A percentile compares a stretch with the other conserved stretches of the same genome.
Conservation (phyloP, 2,888 invertebrate species). For the Dicyrtoma fusca region DNA sequence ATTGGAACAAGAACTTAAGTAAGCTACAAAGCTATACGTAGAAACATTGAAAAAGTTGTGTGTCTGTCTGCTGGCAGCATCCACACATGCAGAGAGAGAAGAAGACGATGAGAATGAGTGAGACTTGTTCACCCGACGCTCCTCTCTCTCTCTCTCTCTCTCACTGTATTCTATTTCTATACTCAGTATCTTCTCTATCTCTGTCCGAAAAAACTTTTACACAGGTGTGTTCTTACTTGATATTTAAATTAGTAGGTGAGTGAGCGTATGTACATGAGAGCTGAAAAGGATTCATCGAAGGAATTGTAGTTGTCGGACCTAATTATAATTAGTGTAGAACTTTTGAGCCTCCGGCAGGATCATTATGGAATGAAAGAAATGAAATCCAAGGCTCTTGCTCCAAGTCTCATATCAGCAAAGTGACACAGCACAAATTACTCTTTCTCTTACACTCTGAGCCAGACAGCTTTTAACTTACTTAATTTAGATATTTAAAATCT, state of each 20-base stretch:
- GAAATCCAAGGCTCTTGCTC: slow-evolving; percentile 3
- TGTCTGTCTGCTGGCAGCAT: too few relatives aligned
- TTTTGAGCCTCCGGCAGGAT: slow-evolving; percentile 14
- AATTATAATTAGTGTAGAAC: slow-evolving; percentile 44
- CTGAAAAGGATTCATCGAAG: slow-evolving; percentile 1
- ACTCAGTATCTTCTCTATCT: not conserved
- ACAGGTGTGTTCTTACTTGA: slow-evolving; percentile 8
- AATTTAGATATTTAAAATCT: slow-evolving; percentile 15
- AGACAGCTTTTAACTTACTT: too few relatives aligned
- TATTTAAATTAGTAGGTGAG: slow-evolving; percentile 8
- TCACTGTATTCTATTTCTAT: not conserved
- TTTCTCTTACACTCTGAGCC: slow-evolving; percentile 2
- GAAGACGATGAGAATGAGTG: not conserved
- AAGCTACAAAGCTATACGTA: not conserved
- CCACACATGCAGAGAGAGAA: not conserved
- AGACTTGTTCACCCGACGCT: not conserved
- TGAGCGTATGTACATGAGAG: not conserved
- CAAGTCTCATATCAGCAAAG: not conserved
- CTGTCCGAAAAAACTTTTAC: too few relatives aligned
- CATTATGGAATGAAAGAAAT: slow-evolving; percentile 27
- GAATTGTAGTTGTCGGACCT: slow-evolving; percentile 32
- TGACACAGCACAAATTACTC: slow-evolving; percentile 34
- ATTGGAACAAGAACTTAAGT: not conserved
- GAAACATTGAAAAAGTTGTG: not conserved
- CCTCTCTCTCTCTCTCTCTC: not conserved